phyloP scores from a whole-genome alignment of 2,797 vertebrate genomes.

The Lithobates sylvaticus region DNA sequence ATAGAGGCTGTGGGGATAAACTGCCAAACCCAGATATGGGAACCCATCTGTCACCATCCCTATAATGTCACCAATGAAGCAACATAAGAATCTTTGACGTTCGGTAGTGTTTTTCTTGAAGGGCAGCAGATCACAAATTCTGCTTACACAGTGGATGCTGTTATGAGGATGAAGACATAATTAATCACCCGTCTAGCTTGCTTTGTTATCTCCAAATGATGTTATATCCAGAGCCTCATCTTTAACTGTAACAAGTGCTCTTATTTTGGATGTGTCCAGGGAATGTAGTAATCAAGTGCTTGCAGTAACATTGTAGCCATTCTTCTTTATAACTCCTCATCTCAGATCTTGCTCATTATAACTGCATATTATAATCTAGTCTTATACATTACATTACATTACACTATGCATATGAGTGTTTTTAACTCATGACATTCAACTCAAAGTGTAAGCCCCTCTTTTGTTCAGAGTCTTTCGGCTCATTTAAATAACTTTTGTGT shows the following conservation, averaged over 20 bases:
- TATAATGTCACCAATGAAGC: conserved; percentile 16
- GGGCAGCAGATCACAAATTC: conserved; percentile 32
- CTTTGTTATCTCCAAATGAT: conserved; percentile 57
- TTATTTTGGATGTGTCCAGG: conserved; percentile 41
- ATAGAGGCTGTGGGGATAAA: conserved; percentile 52
- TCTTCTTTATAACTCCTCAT: conserved; percentile 11
- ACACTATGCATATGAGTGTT: neutral
- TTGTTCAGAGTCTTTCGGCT: no score
- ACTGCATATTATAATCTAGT: neutral
- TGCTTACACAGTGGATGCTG: conserved; percentile 10
- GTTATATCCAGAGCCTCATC: conserved; percentile 17
- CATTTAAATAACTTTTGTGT: no score
- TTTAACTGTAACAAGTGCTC: conserved; percentile 35
- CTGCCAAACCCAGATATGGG: conserved; percentile 57
- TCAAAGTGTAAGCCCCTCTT: no score
- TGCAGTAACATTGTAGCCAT: conserved; percentile 6
- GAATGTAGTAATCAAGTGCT: conserved; percentile 29
- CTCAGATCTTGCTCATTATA: conserved; percentile 40
- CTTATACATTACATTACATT: neutral
- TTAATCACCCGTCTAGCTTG: conserved; percentile 13
- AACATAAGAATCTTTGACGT: neutral
- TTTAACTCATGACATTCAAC: neutral
- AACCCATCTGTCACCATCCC: conserved; percentile 47
- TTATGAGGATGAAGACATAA: neutral
- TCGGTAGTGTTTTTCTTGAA: conserved; percentile 39